Percentiles rank a stretch among this genome's conserved stretches.
Conservation (phyloP, 2,797 vertebrate genomes). For the Podarcis lilfordi region DNA sequence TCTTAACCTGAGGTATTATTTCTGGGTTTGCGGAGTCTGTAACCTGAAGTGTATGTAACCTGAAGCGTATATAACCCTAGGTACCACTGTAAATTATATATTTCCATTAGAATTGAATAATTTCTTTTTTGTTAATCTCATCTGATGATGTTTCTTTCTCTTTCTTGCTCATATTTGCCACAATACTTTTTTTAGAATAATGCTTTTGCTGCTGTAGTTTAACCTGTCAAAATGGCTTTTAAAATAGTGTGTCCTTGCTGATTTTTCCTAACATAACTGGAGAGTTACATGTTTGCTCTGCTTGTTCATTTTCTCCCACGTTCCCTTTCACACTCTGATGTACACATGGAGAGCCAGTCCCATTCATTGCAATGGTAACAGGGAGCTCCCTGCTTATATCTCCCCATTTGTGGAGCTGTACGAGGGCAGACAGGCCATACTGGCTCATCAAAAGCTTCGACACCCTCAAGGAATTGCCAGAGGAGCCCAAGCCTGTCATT, state of each 20-base stretch:
- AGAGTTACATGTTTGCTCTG: no score
- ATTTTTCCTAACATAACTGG: not conserved
- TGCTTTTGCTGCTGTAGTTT: not conserved
- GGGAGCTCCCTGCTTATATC: not conserved
- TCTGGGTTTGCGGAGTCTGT: no score
- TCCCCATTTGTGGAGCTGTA: not conserved
- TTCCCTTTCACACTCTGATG: not conserved
- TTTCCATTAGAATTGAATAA: no score
- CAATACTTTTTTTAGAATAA: not conserved
- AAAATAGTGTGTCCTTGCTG: not conserved
- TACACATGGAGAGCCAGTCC: not conserved
- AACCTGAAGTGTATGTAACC: no score
- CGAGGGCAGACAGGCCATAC: not conserved
- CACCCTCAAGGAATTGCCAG: not conserved
- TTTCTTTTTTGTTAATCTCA: no score
- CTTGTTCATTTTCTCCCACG: not conserved
- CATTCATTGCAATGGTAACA: not conserved
- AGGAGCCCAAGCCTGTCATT: not conserved
- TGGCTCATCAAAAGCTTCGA: not conserved
- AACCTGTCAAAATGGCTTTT: not conserved
- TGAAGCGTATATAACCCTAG: no score
- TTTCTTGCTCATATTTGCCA: no score
- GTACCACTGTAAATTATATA: no score
- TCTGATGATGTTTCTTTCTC: no score
- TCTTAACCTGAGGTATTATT: no score